Base-by-base conservation (phyloP, 2,888 invertebrate species). In the Mactromeris polynyma region DNA sequence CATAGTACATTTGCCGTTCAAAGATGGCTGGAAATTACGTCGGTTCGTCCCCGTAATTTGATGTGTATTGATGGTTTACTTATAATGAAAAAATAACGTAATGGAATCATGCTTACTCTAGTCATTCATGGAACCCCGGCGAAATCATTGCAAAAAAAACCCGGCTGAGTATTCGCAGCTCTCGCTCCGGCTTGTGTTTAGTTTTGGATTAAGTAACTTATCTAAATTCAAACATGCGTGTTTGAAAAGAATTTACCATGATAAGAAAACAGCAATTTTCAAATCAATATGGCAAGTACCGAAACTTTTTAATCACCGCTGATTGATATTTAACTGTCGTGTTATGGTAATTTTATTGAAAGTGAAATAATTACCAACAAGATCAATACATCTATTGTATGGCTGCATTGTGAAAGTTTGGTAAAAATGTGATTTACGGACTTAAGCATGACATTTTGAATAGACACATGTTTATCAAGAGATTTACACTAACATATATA, bases 281-380 rank as follows among this genome's bases (percentile, higher is more conserved):
- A 64, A 26, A 11, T 26, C 26, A n/a, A 26, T n/a, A 26, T 26
- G 26, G 26, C 26, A 64, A 64, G 26, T 26, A n/a, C 26, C 58
- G 58, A 26, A 64, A n/a, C 58, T 2, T 73, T 73, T 73, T 73
- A 14, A 73, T 73, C 36, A 73, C 26, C 73, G 33, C 6, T 33
- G 33, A 73, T 73, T 73, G 73, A 26, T 73, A 19, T 73, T 73
- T 73, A 36, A 73, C 73, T 73, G 73, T 73, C 33, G 11, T 7
- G 73, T 73, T 73, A 73, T 73, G 14, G 73, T 19, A 36, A 36
- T 36, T 73, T 73, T 73, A 73, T 73, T 73, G 73, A 73, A 73
- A 73, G 73, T 73, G 73, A 73, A 73, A 73, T 73, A 73, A 73
- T 73, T 73, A 73, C 36, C 4, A 19, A 17, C n/a, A 73, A 73